phyloP scores from a whole-genome alignment of 2,888 invertebrate genomes.

The Agrotis puta region DNA sequence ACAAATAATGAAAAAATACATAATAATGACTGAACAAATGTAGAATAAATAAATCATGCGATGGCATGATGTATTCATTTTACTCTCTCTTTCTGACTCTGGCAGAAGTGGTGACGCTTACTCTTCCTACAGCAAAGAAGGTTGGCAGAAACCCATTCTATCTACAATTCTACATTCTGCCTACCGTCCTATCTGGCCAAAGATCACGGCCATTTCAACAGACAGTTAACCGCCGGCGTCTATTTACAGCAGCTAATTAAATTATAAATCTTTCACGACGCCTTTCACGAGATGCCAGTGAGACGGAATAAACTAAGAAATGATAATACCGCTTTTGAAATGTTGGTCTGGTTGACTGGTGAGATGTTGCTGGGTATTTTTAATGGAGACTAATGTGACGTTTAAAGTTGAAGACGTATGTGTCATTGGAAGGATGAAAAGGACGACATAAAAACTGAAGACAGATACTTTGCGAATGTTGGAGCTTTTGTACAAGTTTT shows the following conservation, averaged over 20 bases:
- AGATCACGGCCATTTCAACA: constrained; percentile 36
- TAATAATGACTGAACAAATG: no score
- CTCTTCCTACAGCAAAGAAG: background rate
- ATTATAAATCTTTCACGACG: constrained; percentile 71
- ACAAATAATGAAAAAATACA: background rate
- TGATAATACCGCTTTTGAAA: constrained; percentile 56
- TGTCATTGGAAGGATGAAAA: background rate
- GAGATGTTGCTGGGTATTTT: constrained; percentile 21
- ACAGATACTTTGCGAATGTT: background rate
- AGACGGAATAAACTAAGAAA: constrained; percentile 45
- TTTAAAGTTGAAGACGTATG: constrained; percentile 11
- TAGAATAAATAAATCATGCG: no score
- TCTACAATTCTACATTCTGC: constrained; percentile 22
- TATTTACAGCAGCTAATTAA: constrained; percentile 71
- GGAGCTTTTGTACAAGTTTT: background rate
- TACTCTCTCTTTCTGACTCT: no score
- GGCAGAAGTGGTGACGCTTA: background rate
- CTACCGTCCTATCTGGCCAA: constrained; percentile 53
- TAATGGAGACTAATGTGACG: constrained; percentile 23
- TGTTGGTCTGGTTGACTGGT: constrained; percentile 32
- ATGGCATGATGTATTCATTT: no score
- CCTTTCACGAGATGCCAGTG: constrained; percentile 62
- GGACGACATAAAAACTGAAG: background rate
- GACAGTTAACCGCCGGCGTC: constrained; percentile 57
- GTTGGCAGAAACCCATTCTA: background rate